phyloP scores from a whole-genome alignment of 2,888 invertebrate species.

The Xanthorhoe spadicearia region DNA sequence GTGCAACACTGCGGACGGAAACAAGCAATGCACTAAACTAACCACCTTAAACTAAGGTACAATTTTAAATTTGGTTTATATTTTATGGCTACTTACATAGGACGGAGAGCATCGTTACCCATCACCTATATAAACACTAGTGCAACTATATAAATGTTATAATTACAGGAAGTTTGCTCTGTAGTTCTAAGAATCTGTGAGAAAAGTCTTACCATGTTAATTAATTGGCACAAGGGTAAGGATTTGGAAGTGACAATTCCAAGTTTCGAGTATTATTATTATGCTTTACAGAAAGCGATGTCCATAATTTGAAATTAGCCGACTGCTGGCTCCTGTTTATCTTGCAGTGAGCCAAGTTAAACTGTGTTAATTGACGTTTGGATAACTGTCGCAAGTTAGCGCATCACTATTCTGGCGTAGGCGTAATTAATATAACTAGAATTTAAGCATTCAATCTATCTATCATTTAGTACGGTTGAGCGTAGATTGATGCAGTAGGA shows the following conservation, averaged over 20 bases:
- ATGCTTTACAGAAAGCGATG: not conserved
- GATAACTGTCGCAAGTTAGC: slow-evolving; percentile 48
- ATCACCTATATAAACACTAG: slow-evolving; percentile 21
- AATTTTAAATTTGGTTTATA: slow-evolving; percentile 9
- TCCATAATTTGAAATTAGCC: not conserved
- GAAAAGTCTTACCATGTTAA: not conserved
- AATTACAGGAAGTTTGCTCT: too few relatives aligned
- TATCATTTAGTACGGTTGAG: not conserved
- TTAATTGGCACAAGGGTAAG: too few relatives aligned
- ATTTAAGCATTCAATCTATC: not conserved
- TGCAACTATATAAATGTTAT: not conserved
- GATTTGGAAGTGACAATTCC: not conserved
- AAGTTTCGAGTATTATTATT: not conserved
- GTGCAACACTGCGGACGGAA: not conserved
- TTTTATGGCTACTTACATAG: slow-evolving; percentile 21
- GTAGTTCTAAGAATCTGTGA: not conserved
- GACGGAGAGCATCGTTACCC: slow-evolving; percentile 20
- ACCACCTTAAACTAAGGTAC: not conserved
- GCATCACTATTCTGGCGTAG: slow-evolving; percentile 20
- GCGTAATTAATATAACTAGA: slow-evolving; percentile 2
- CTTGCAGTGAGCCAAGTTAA: slow-evolving; percentile 41
- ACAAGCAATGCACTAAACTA: not conserved
- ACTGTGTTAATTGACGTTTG: slow-evolving; percentile 52
- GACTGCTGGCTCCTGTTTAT: slow-evolving; percentile 25
- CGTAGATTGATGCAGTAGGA: not conserved